Evolutionary conservation across 2,888 invertebrate genomes (phyloP).

Genomic region (Norana najaformis): DNA sequence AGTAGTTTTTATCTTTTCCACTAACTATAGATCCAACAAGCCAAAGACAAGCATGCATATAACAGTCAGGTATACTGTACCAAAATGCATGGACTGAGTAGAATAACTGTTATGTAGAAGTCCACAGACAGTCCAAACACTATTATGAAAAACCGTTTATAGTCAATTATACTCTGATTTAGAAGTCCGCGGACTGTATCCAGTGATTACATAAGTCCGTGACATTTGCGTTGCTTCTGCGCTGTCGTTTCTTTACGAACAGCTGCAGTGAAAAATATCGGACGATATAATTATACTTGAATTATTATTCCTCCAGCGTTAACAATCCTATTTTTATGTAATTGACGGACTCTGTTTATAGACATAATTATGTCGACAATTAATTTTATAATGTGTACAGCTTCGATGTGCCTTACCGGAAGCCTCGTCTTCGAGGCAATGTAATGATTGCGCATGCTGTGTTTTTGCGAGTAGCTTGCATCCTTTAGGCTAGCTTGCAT

Average conservation of each 20-base stretch:
- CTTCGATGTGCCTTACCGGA: background rate
- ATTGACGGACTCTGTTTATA: background rate
- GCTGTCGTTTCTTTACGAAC: background rate
- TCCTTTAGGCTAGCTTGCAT: no score
- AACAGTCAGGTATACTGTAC: no score
- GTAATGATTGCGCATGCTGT: slow-evolving; percentile 4
- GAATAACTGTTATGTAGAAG: background rate
- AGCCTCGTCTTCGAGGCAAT: background rate
- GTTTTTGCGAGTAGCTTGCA: background rate
- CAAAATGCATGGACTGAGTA: no score
- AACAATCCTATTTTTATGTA: background rate
- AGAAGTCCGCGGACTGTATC: background rate
- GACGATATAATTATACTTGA: background rate
- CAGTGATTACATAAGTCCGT: background rate
- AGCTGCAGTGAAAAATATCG: background rate
- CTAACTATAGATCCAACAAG: no score
- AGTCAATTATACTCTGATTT: no score
- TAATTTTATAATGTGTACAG: slow-evolving; percentile 5
- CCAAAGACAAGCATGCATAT: no score
- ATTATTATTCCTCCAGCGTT: background rate
- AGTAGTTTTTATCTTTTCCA: background rate
- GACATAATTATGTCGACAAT: background rate
- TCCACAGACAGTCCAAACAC: background rate
- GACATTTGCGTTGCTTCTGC: background rate
- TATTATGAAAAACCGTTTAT: background rate